Conservation (phyloP, 2,113 vertebrate genomes). For the Poecile atricapillus region DNA sequence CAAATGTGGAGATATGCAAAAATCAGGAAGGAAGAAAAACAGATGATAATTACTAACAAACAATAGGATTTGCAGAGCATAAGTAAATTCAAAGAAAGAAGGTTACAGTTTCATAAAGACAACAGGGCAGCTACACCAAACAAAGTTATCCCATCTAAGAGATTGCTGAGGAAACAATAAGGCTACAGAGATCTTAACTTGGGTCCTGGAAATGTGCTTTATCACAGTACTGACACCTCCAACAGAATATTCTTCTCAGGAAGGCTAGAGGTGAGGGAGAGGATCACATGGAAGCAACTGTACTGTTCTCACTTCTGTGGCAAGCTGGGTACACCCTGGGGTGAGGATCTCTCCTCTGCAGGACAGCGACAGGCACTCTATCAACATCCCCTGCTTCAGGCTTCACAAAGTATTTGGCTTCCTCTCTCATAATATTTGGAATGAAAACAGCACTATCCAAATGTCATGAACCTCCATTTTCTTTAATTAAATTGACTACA, state of each 20-base stretch:
- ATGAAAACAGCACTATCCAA: not conserved
- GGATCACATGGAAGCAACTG: not conserved
- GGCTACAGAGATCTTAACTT: not conserved
- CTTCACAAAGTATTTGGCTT: conserved; percentile 5
- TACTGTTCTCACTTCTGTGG: not conserved
- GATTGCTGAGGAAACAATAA: not conserved
- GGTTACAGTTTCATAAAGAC: not conserved
- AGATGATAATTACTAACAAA: not conserved
- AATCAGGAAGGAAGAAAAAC: not conserved
- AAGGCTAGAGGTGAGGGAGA: not conserved
- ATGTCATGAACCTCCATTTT: not conserved
- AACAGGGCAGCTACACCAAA: not conserved
- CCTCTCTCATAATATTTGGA: not conserved
- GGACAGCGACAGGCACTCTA: not conserved
- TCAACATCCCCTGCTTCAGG: not conserved
- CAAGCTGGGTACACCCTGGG: not conserved
- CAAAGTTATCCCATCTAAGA: not conserved
- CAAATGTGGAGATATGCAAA: not conserved
- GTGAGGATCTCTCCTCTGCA: not conserved
- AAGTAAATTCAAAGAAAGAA: not conserved
- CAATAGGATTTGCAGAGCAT: not conserved
- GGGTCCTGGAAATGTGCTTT: not conserved
- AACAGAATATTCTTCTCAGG: not conserved
- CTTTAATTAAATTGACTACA: not conserved
- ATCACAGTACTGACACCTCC: not conserved